A percentile compares a stretch with the other conserved stretches of the same genome.
These are phyloP conservation scores for Hemibagrus wyckioides DNA, from an alignment of 2,113 vertebrate genomes.

Conservation along the genomic window DNA sequence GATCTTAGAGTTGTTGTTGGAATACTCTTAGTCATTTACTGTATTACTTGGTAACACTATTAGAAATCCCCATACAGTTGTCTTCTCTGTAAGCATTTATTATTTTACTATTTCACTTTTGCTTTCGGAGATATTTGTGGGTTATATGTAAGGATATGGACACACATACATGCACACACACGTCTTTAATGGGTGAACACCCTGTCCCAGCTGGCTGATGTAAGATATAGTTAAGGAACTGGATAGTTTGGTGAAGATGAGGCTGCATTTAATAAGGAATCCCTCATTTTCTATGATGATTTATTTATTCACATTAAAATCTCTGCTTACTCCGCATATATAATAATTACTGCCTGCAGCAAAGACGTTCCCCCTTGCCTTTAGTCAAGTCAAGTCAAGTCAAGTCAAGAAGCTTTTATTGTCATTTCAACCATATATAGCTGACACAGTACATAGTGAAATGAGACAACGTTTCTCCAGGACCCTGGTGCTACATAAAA, in stretches of 20 bases:
- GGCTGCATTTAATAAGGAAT: constrained; percentile 42
- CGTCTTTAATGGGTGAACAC: constrained; percentile 24
- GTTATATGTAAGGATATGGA: neutral
- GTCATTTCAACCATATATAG: too few relatives aligned
- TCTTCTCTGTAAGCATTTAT: neutral
- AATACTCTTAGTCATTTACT: neutral
- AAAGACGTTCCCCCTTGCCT: neutral
- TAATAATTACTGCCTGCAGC: constrained; percentile 23
- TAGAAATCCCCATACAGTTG: neutral
- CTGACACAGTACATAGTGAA: too few relatives aligned
- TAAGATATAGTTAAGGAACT: constrained; percentile 16
- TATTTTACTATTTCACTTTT: neutral
- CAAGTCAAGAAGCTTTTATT: too few relatives aligned
- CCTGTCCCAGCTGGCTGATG: constrained; percentile 27
- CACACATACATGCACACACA: constrained; percentile 24
- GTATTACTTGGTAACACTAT: neutral
- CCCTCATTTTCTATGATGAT: constrained; percentile 38
- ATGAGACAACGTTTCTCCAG: too few relatives aligned
- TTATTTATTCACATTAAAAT: constrained; percentile 32
- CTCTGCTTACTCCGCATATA: constrained; percentile 7
- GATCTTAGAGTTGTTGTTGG: neutral
- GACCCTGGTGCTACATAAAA: too few relatives aligned
- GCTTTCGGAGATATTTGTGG: neutral
- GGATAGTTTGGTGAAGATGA: constrained; percentile 35
- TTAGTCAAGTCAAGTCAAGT: too few relatives aligned